These are phyloP conservation scores for Idaea dimidiata DNA, from an alignment of 2,888 invertebrate species.

Conservation along the genomic window DNA sequence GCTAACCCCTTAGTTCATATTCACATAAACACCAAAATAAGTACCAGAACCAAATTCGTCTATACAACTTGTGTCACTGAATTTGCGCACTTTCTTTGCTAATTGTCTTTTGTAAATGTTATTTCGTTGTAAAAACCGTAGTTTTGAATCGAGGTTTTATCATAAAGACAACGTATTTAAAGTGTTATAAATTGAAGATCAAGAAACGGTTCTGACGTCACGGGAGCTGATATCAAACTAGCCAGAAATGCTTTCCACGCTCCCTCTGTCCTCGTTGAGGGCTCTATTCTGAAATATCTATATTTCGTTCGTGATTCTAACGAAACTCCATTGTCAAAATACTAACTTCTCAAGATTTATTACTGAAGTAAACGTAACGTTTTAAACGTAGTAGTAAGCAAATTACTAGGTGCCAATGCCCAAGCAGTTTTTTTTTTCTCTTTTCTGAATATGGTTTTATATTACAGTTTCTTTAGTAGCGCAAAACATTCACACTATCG, in stretches of 20 bases:
- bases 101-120: background rate
- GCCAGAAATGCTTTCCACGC: slow-evolving; percentile 75
- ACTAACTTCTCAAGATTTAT: background rate
- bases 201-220: slow-evolving; percentile 66
- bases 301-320: slow-evolving; percentile 1
- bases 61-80: background rate
- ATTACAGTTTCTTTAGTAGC: too few relatives aligned
- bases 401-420: too few relatives aligned
- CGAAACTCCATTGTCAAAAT: background rate
- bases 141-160: background rate
- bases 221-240: slow-evolving; percentile 77
- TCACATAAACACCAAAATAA: slow-evolving; percentile 8
- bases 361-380: background rate
- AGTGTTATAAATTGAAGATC: slow-evolving; percentile 48
- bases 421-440: too few relatives aligned
- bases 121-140: background rate
- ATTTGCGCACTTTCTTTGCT: background rate
- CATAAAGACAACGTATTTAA: slow-evolving; percentile 30
- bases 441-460: too few relatives aligned
- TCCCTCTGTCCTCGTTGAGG: slow-evolving; percentile 63
- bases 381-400: too few relatives aligned
- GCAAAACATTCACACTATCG: too few relatives aligned
- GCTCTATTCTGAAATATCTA: slow-evolving; percentile 63
- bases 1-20: slow-evolving; percentile 41
- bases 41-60: background rate